Evolutionary conservation across 2,888 invertebrate species (phyloP), one percentile per base, ranked within the genome.

Genomic region (Diarsia rubi): DNA sequence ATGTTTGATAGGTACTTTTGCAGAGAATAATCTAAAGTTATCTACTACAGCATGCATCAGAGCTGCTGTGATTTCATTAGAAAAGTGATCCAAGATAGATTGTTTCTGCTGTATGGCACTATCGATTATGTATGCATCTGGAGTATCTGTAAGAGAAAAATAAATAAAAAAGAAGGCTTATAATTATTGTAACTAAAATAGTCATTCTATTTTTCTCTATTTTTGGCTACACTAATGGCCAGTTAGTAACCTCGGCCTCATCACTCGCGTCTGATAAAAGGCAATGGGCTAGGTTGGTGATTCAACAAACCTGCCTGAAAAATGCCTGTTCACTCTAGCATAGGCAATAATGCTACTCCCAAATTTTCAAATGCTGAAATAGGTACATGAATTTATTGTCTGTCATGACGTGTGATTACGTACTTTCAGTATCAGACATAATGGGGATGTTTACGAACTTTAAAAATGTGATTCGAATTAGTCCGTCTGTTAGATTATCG

Each of bases 11-110:
- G 96, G 95, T 64, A 95, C 91, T 77, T 85, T 91, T 69, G 88
- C 90, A 4, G 94, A 90, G 84, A 96, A 96, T 64, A 93, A 82
- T 91, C 95, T 93, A 78, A 96, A 94, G 82, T 96, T 96, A 70
- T 96, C 96, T 2, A 96, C 88, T n/a, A 96, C 86, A 9, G 91
- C 78, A 83, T 95, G 94, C 95, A 96, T 95, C 70, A 96, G 57
- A 16, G 95, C 91, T 78, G 92, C 86, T 3, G 93, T 93, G 59
- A 96, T 93, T 92, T 96, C 96, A 88, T 95, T 95, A 47, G 95
- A 88, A 47, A 96, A 88, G 73, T 95, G 93, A 44, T 96, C 96
- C 57, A 96, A 49, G 16, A 95, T 83, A 8, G 93, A 89, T 44
- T 88, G 91, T 78, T 88, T 93, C 11, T 76, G 68, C 62, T 91